Evolutionary conservation across 2,113 vertebrate species (phyloP).

Genomic region (Scatophagus argus): DNA sequence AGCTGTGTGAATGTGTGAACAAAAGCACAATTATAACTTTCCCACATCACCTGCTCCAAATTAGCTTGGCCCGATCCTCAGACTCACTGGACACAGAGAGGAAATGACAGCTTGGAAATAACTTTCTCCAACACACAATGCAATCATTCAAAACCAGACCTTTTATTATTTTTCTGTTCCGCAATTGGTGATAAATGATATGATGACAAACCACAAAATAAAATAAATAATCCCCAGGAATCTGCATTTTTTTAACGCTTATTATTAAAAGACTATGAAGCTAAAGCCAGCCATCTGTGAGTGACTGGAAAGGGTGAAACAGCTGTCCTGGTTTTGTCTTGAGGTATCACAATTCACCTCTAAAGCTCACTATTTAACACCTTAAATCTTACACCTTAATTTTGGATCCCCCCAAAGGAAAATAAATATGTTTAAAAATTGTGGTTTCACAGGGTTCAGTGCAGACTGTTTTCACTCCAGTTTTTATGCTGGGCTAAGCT

Average conservation of each 20-base stretch:
- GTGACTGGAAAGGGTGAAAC: too few relatives aligned
- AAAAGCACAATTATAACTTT: constrained; percentile 78
- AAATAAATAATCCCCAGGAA: background rate
- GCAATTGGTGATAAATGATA: background rate
- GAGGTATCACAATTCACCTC: too few relatives aligned
- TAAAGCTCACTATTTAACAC: too few relatives aligned
- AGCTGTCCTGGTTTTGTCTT: too few relatives aligned
- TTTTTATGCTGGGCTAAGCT: too few relatives aligned
- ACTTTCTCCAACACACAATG: constrained; percentile 25
- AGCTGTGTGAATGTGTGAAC: constrained; percentile 76
- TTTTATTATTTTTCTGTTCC: constrained; percentile 4
- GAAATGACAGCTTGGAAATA: constrained; percentile 49
- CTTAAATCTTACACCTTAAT: too few relatives aligned
- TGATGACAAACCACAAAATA: background rate
- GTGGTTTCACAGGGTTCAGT: too few relatives aligned
- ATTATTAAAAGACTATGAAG: background rate
- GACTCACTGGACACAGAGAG: constrained; percentile 45
- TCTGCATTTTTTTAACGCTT: background rate
- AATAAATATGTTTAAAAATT: too few relatives aligned
- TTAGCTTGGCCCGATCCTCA: constrained; percentile 45
- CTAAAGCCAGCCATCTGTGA: too few relatives aligned
- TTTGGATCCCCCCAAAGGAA: too few relatives aligned
- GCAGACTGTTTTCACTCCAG: too few relatives aligned
- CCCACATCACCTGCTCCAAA: constrained; percentile 72
- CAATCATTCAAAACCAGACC: constrained; percentile 24